Percentiles rank a stretch among this genome's conserved stretches.
phyloP scores from a whole-genome alignment of 2,888 invertebrate genomes.

The Dascillus cervinus region DNA sequence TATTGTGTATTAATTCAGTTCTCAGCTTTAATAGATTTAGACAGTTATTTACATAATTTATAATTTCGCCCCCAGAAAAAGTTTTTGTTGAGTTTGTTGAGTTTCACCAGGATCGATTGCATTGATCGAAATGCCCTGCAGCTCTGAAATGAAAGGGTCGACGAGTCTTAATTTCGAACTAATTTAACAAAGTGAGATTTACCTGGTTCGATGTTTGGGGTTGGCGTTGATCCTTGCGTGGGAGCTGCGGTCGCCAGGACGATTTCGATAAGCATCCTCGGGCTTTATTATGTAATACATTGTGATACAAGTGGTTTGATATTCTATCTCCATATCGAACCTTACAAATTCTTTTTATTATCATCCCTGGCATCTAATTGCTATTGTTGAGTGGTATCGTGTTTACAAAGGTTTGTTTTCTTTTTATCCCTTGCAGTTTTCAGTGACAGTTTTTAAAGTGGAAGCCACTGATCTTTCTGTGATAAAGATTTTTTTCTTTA shows the following conservation, averaged over 20 bases:
- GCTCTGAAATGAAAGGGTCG: too few relatives aligned
- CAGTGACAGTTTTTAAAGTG: slow-evolving; percentile 1
- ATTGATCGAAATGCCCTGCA: too few relatives aligned
- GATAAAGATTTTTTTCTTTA: too few relatives aligned
- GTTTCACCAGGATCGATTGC: too few relatives aligned
- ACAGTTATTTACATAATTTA: slow-evolving; percentile 16
- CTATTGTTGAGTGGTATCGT: slow-evolving; percentile 14
- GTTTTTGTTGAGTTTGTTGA: too few relatives aligned
- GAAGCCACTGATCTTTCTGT: too few relatives aligned
- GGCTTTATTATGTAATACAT: slow-evolving; percentile 18
- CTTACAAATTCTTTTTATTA: slow-evolving; percentile 16
- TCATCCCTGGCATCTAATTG: slow-evolving; percentile 13
- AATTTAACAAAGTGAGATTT: background rate
- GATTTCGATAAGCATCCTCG: slow-evolving; percentile 16
- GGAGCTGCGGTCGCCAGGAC: slow-evolving; percentile 18
- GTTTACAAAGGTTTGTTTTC: slow-evolving; percentile 12
- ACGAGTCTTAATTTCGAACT: too few relatives aligned
- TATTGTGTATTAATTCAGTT: slow-evolving; percentile 30
- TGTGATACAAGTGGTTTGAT: slow-evolving; percentile 17
- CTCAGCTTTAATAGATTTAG: slow-evolving; percentile 14
- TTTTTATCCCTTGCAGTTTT: slow-evolving; percentile 9
- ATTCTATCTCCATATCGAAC: slow-evolving; percentile 16
- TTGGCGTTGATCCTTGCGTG: slow-evolving; percentile 16
- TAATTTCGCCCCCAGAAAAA: slow-evolving; percentile 9
- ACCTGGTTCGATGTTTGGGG: too few relatives aligned